Conservation (phyloP, 2,888 invertebrate genomes). For the Acrobasis repandana region DNA sequence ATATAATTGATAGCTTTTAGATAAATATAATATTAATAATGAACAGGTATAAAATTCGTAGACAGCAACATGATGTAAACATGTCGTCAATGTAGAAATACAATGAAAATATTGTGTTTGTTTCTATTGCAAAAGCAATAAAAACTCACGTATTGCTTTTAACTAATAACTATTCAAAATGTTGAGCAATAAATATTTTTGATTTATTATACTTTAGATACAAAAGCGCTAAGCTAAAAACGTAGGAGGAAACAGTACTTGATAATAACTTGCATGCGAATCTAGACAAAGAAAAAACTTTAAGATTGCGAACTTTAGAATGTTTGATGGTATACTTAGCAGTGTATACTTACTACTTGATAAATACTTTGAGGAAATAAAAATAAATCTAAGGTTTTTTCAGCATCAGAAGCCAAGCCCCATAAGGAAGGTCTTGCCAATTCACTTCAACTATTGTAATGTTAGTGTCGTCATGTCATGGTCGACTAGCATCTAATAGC, state of each 20-base stretch:
- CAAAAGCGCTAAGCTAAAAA: neutral
- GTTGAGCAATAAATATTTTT: neutral
- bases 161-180: neutral
- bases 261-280: neutral
- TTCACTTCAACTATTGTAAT: neutral
- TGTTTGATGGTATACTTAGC: too few species aligned
- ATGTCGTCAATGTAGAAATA: slow-evolving; percentile 1
- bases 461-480: slow-evolving; percentile 12
- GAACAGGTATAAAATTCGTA: too few species aligned
- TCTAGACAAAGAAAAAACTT: neutral
- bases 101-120: neutral
- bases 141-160: neutral
- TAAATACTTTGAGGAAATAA: too few species aligned
- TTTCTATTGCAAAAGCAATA: neutral
- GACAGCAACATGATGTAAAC: too few species aligned
- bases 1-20: too few species aligned
- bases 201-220: neutral
- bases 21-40: too few species aligned
- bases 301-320: neutral
- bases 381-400: neutral
- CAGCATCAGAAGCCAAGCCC: slow-evolving; percentile 9
- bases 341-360: too few species aligned
- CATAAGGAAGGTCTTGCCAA: neutral
- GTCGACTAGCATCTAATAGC: neutral
- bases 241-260: neutral